A percentile compares a stretch with the other conserved stretches of the same genome.
Evolutionary conservation across 2,113 vertebrate species (phyloP).

Genomic region (Sorex fumeus): DNA sequence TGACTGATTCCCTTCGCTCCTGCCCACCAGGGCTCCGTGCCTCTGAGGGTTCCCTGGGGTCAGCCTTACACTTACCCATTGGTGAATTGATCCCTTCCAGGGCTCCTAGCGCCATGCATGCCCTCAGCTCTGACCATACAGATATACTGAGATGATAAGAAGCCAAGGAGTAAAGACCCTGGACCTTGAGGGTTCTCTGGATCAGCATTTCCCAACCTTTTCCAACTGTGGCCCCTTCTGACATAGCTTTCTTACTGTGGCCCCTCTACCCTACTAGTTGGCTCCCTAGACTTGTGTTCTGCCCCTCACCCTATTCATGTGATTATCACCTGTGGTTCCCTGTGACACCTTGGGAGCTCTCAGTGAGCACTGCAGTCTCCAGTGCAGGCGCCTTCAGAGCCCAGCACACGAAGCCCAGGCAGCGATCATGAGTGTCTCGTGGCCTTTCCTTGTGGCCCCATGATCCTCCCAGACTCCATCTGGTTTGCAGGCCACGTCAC

Average conservation of each 20-base stretch:
- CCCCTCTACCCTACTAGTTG: no score
- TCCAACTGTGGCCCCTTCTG: no score
- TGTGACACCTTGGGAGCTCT: no score
- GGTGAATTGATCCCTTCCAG: background rate
- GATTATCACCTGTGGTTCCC: no score
- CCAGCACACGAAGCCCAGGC: background rate
- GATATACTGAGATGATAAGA: background rate
- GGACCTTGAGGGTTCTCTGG: background rate
- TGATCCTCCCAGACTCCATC: background rate
- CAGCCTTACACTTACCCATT: background rate
- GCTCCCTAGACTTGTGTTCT: no score
- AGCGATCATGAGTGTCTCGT: background rate
- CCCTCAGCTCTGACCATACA: no score
- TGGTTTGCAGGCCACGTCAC: background rate
- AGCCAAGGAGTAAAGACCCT: background rate
- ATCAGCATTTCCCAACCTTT: no score
- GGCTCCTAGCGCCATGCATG: no score
- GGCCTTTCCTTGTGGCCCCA: background rate
- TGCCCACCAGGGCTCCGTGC: background rate
- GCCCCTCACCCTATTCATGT: no score
- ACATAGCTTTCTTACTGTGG: no score
- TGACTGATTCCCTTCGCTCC: fast-evolving
- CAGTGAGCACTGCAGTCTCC: background rate
- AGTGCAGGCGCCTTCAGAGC: background rate
- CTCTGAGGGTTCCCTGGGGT: background rate